These are phyloP conservation scores for Lutraria lutraria DNA, from an alignment of 2,888 invertebrate species.

Conservation along the genomic window DNA sequence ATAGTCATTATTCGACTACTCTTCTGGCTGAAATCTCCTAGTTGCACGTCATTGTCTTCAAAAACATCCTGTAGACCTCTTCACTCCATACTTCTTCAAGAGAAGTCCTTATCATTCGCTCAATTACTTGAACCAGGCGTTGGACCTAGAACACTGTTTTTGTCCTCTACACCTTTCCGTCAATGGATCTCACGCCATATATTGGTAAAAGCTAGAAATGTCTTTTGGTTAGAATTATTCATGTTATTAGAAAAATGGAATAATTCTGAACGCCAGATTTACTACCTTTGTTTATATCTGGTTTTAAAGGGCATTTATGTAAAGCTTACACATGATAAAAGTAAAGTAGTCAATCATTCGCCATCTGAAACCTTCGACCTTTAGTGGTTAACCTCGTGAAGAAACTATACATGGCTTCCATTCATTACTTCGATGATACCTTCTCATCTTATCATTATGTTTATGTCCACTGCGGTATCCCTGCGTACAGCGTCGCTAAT, in stretches of 20 bases:
- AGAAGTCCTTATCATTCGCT: background rate
- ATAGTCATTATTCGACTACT: background rate
- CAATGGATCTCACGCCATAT: background rate
- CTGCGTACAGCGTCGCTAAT: background rate
- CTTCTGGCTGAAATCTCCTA: background rate
- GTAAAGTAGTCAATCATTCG: background rate
- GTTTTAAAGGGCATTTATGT: background rate
- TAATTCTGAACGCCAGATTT: background rate
- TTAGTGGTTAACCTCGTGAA: slow-evolving; percentile 4
- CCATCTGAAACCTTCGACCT: slow-evolving; percentile 14
- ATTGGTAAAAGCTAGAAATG: background rate
- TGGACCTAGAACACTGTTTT: background rate
- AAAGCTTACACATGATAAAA: background rate
- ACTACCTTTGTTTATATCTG: background rate
- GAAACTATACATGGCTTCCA: background rate
- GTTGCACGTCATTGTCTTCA: background rate
- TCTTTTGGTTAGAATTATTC: background rate
- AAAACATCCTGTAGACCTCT: background rate
- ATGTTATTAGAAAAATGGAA: background rate
- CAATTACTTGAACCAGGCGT: background rate
- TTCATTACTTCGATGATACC: slow-evolving; percentile 30
- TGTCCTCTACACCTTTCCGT: background rate
- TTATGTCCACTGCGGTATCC: background rate
- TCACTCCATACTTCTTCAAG: slow-evolving; percentile 3
- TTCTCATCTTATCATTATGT: slow-evolving; percentile 33